phyloP scores from a whole-genome alignment of 2,888 invertebrate species.

The Capitulum mitella region DNA sequence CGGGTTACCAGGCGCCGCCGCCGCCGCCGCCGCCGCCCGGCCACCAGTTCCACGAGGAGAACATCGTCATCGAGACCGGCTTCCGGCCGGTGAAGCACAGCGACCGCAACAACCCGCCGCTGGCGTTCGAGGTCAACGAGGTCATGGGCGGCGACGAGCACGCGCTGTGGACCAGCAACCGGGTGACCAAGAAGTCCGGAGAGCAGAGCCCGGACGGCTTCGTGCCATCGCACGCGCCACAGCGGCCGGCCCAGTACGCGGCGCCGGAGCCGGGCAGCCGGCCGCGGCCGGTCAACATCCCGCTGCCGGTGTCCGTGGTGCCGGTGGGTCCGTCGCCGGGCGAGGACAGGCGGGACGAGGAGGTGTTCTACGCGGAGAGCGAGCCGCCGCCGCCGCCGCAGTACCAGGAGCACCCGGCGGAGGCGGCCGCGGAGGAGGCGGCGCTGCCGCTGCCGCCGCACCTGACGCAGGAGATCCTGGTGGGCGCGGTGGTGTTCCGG shows the following conservation, averaged over 20 bases:
- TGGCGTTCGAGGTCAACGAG: not conserved
- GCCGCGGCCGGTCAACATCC: not conserved
- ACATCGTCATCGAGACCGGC: conserved; percentile 5
- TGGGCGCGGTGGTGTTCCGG: not conserved
- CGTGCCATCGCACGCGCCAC: not conserved
- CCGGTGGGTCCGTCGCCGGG: not conserved
- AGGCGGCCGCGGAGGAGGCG: not conserved
- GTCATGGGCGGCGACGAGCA: too few species aligned
- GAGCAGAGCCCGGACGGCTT: not conserved
- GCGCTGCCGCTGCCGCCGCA: not conserved
- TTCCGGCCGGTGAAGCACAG: conserved; percentile 1
- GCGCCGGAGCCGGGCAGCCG: not conserved
- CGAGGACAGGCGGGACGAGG: not conserved
- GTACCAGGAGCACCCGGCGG: not conserved
- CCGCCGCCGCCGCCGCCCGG: not conserved
- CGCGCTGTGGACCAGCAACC: not conserved
- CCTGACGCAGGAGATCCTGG: conserved; percentile 6
- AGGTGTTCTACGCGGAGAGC: not conserved
- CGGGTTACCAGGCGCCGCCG: not conserved
- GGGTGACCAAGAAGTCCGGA: not conserved
- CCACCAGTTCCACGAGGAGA: not conserved
- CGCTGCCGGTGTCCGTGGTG: conserved; percentile 9
- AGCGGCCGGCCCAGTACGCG: not conserved
- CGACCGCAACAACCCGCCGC: conserved; percentile 9
- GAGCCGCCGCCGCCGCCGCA: not conserved